These are phyloP conservation scores for Oconnorella tubifera DNA, from an alignment of 2,888 invertebrate genomes.

Conservation along the genomic window DNA sequence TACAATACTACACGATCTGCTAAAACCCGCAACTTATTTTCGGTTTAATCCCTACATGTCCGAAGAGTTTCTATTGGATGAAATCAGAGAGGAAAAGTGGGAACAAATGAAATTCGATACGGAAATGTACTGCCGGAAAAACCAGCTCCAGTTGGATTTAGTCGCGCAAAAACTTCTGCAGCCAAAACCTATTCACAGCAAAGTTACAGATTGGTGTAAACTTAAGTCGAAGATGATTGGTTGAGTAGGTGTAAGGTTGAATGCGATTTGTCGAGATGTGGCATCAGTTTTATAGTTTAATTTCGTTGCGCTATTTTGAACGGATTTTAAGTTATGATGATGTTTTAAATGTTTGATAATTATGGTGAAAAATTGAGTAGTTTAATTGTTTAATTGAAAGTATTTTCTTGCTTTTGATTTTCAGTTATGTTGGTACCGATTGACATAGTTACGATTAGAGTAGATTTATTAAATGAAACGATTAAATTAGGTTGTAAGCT, in stretches of 20 bases:
- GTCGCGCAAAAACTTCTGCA: conserved; percentile 43
- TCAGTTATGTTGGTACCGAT: no score
- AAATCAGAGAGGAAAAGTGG: conserved; percentile 71
- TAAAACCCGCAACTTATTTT: conserved; percentile 70
- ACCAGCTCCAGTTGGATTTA: conserved; percentile 67
- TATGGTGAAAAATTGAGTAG: no score
- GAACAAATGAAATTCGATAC: conserved; percentile 71
- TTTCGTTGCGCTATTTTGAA: no score
- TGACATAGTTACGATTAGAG: no score
- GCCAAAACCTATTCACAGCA: conserved; percentile 39
- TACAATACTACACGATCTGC: conserved; percentile 46
- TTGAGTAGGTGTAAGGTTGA: not conserved
- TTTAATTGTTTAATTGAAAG: no score
- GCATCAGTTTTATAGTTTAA: no score
- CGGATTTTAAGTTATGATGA: no score
- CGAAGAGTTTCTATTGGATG: conserved; percentile 75
- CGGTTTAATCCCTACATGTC: conserved; percentile 84
- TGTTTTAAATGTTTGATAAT: no score
- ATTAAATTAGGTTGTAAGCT: no score
- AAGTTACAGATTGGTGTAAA: conserved; percentile 22
- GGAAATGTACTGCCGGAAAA: conserved; percentile 73
- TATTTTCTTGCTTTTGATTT: no score
- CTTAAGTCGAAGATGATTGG: conserved; percentile 8
- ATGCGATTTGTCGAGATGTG: no score
- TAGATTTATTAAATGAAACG: no score